phyloP scores from a whole-genome alignment of 2,113 vertebrate genomes.

The Turdus rufiventris region DNA sequence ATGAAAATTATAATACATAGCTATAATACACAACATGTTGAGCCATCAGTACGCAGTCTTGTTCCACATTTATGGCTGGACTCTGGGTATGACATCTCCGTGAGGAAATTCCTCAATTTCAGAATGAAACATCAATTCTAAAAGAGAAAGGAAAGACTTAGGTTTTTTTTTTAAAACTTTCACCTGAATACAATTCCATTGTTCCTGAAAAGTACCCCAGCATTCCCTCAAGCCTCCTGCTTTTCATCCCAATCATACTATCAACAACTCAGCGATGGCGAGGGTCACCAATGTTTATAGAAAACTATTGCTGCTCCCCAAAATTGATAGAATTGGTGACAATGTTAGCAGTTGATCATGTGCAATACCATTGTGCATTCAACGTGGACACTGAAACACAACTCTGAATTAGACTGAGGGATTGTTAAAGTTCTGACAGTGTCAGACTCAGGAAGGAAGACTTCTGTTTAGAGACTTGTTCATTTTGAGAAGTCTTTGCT shows the following conservation, averaged over 20 bases:
- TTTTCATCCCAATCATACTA: background rate
- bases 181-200: background rate
- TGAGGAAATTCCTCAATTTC: conserved; percentile 78
- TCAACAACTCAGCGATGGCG: background rate
- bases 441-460: background rate
- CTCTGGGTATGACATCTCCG: conserved; percentile 72
- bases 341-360: background rate
- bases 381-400: background rate
- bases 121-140: conserved; percentile 83
- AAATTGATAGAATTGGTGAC: background rate
- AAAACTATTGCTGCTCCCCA: background rate
- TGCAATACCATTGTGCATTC: background rate
- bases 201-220: background rate
- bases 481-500: background rate
- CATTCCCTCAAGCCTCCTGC: background rate
- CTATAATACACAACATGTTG: conserved; percentile 5
- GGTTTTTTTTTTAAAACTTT: background rate
- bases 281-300: background rate
- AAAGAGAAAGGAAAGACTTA: background rate
- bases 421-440: background rate
- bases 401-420: background rate
- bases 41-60: background rate
- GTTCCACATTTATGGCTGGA: conserved; percentile 58
- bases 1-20: conserved; percentile 40
- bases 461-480: background rate